Percentiles rank a stretch among this genome's conserved stretches.
Evolutionary conservation across 2,888 invertebrate genomes (phyloP).

Genomic region (Dorcus parallelipipedus): DNA sequence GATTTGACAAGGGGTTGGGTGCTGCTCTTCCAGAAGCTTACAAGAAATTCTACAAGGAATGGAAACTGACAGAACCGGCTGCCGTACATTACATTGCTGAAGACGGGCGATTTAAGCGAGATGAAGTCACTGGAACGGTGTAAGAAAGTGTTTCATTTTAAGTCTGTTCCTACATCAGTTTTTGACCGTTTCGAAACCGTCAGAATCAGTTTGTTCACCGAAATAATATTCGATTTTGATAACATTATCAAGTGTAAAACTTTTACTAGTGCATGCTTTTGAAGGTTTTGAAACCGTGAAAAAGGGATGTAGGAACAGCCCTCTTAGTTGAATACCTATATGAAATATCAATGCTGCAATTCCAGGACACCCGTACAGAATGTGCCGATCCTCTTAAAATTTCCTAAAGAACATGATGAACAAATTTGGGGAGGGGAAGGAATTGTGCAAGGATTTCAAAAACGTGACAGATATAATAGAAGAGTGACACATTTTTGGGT

Average conservation of each 20-base stretch:
- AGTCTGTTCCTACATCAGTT: too few relatives aligned
- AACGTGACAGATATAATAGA: constrained; percentile 56
- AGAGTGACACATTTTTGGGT: constrained; percentile 86
- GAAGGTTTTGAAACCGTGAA: too few relatives aligned
- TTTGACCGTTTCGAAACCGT: too few relatives aligned
- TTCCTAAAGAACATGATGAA: constrained; percentile 73
- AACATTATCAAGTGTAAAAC: too few relatives aligned
- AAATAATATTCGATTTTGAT: too few relatives aligned
- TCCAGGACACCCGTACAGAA: constrained; percentile 68
- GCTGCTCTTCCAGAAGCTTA: constrained; percentile 73
- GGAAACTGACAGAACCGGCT: constrained; percentile 63
- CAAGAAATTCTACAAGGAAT: constrained; percentile 82
- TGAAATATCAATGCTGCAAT: constrained; percentile 5
- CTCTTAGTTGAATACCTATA: neutral
- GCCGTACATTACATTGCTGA: constrained; percentile 71
- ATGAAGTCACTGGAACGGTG: constrained; percentile 73
- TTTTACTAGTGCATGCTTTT: too few relatives aligned
- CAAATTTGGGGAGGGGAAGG: constrained; percentile 98
- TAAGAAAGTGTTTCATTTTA: constrained; percentile 38
- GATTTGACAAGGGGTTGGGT: constrained; percentile 65
- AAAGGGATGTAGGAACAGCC: too few relatives aligned
- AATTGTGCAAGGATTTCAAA: constrained; percentile 82
- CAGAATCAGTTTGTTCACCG: too few relatives aligned
- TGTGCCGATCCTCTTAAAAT: constrained; percentile 69
- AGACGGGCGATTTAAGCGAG: constrained; percentile 68